Evolutionary conservation across 2,113 vertebrate genomes (phyloP).

Genomic region (Scomber scombrus): DNA sequence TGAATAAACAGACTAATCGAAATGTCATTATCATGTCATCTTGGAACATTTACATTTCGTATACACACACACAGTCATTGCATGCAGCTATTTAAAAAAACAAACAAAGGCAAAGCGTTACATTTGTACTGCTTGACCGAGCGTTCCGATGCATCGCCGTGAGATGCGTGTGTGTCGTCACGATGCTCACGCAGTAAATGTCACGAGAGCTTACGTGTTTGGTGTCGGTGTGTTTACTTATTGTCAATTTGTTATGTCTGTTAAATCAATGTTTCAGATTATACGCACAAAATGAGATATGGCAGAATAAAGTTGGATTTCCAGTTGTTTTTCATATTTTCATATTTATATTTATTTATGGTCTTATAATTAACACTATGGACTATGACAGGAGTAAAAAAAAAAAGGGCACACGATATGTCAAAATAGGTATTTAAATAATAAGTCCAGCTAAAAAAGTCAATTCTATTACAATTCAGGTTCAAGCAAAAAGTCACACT

Average conservation of each 20-base stretch:
- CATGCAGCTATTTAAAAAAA: conserved; percentile 22
- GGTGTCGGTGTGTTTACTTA: conserved; percentile 9
- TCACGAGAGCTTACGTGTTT: not conserved
- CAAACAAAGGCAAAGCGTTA: not conserved
- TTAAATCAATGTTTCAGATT: conserved; percentile 24
- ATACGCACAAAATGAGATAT: conserved; percentile 19
- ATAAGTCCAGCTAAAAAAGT: not conserved
- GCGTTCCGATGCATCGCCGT: not conserved
- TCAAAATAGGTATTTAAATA: not conserved
- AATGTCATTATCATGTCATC: not conserved
- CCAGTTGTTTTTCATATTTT: conserved; percentile 36
- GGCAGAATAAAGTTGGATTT: conserved; percentile 54
- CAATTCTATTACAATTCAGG: not conserved
- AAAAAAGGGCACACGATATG: not conserved
- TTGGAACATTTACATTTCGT: not conserved
- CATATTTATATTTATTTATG: not conserved
- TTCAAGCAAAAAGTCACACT: too few species aligned
- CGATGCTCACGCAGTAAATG: not conserved
- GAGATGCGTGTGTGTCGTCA: conserved; percentile 1
- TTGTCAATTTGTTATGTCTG: conserved; percentile 18
- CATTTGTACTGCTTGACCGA: conserved; percentile 7
- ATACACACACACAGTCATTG: not conserved
- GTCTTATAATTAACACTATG: not conserved
- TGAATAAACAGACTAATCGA: not conserved
- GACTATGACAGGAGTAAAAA: too few species aligned